Evolutionary conservation across 1,140 invertebrate genomes (phyloP).

Genomic region (Drosophila willistoni): DNA sequence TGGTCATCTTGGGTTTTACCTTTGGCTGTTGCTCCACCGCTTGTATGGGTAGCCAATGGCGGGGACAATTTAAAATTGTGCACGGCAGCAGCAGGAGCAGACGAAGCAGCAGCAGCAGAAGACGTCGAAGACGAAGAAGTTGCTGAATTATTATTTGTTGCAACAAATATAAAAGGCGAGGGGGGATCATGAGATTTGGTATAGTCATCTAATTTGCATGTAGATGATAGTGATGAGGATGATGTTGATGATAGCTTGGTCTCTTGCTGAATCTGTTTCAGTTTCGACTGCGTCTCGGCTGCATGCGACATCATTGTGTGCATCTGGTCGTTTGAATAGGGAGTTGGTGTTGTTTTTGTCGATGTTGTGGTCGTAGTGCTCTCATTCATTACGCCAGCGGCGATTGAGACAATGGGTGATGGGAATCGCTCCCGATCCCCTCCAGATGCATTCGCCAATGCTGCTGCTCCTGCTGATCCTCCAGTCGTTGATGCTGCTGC

Average conservation of each 20-base stretch:
- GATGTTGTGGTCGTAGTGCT: conserved; percentile 77
- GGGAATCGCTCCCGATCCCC: conserved; percentile 24
- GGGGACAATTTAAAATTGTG: conserved; percentile 43
- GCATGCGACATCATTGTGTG: conserved; percentile 58
- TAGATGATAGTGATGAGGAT: not conserved
- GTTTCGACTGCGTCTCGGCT: conserved; percentile 16
- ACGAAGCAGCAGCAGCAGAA: not conserved
- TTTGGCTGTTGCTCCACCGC: conserved; percentile 56
- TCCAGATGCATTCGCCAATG: conserved; percentile 12
- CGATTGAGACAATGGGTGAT: conserved; percentile 80
- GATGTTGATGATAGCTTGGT: not conserved
- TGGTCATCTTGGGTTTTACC: conserved; percentile 74
- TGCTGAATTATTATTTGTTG: not conserved
- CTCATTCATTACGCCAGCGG: conserved; percentile 73
- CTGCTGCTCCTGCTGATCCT: not conserved
- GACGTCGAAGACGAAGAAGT: not conserved
- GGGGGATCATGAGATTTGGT: not conserved
- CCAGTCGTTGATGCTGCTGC: not conserved
- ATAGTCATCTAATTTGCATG: conserved; percentile 2
- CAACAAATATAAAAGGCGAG: conserved; percentile 12
- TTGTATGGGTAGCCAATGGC: conserved; percentile 28
- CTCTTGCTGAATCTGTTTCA: conserved; percentile 14
- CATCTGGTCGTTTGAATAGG: conserved; percentile 58
- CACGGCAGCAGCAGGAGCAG: conserved; percentile 6
- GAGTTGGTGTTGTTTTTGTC: conserved; percentile 76